phyloP scores from a whole-genome alignment of 2,888 invertebrate species.

The Callyntrura sp. region DNA sequence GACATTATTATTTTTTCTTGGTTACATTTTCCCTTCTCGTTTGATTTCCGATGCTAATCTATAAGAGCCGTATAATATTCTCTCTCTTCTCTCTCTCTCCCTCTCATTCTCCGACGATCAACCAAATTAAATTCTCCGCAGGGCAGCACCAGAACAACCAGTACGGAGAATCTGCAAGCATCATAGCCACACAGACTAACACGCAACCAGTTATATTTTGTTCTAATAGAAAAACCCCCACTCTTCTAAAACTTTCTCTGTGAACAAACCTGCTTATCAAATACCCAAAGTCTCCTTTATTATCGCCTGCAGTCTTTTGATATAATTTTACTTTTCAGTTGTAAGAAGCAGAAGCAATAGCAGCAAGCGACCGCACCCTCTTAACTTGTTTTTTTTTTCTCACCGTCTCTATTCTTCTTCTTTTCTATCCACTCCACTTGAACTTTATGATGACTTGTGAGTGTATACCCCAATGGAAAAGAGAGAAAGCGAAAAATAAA shows the following conservation, averaged over 20 bases:
- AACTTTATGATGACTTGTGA: slow-evolving; percentile 63
- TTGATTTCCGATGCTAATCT: slow-evolving; percentile 73
- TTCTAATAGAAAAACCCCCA: too few species aligned
- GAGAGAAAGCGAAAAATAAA: background rate
- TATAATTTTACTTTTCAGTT: slow-evolving; percentile 40
- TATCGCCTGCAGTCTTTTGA: slow-evolving; percentile 9
- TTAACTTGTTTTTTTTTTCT: slow-evolving; percentile 55
- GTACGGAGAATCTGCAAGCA: too few species aligned
- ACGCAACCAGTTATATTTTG: too few species aligned
- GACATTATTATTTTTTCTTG: slow-evolving; percentile 12
- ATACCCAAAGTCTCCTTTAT: background rate
- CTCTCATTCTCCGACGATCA: slow-evolving; percentile 68
- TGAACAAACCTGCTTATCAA: too few species aligned
- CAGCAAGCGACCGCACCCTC: slow-evolving; percentile 52
- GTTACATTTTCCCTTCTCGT: slow-evolving; percentile 29
- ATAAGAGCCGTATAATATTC: too few species aligned
- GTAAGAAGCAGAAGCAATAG: too few species aligned
- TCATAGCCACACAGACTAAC: background rate
- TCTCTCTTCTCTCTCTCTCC: slow-evolving; percentile 38
- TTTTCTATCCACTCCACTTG: slow-evolving; percentile 59
- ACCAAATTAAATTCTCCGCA: slow-evolving; percentile 61
- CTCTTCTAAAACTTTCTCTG: too few species aligned
- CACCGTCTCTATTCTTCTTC: slow-evolving; percentile 55
- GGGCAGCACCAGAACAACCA: background rate
- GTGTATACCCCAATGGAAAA: slow-evolving; percentile 13